Conservation (phyloP, 2,888 invertebrate genomes). For the Nudaria mundana region DNA sequence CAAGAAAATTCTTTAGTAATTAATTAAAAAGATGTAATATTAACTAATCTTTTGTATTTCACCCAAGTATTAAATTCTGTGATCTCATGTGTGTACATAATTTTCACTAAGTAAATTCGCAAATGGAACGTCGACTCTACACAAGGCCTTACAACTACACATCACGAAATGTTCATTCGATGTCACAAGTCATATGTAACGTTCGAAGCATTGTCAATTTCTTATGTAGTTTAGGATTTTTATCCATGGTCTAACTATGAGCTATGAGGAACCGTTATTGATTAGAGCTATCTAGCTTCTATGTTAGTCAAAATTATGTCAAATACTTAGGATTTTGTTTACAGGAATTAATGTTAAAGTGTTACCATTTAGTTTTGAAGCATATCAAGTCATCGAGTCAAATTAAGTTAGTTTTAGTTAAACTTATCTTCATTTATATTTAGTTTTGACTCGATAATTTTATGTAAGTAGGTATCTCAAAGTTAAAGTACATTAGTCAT, state of each 20-base stretch:
- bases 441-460: too few species aligned
- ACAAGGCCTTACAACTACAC: conserved; percentile 52
- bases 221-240: too few species aligned
- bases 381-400: too few species aligned
- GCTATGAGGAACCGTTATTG: conserved; percentile 11
- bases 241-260: conserved; percentile 9
- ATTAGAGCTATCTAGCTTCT: conserved; percentile 14
- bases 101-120: not conserved
- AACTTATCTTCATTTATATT: too few species aligned
- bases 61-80: not conserved
- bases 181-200: conserved; percentile 35
- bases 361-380: too few species aligned
- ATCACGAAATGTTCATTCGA: conserved; percentile 47
- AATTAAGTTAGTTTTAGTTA: too few species aligned
- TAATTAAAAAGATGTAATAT: not conserved
- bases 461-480: too few species aligned
- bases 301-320: too few species aligned
- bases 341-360: too few species aligned
- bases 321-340: too few species aligned
- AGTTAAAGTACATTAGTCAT: too few species aligned
- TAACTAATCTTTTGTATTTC: not conserved
- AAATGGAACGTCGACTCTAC: conserved; percentile 39
- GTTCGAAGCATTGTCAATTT: conserved; percentile 28
- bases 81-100: not conserved
- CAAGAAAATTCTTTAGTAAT: not conserved